Base-by-base conservation (phyloP, 2,113 vertebrate species). In the Struthio camelus region DNA sequence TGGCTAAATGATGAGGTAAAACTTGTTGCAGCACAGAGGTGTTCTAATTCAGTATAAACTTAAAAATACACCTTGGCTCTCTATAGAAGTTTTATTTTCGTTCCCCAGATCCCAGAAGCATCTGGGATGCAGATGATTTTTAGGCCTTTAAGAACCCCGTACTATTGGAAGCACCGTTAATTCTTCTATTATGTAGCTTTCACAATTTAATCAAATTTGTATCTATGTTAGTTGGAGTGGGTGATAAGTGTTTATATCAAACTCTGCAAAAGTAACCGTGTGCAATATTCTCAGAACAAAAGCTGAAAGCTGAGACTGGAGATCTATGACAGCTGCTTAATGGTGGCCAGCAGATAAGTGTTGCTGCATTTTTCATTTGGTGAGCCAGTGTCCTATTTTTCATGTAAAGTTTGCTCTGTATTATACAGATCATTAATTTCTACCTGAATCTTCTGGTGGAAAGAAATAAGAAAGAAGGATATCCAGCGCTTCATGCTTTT, bases 1-100 rank as follows among this genome's bases (percentile, higher is more conserved):
- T 99, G 99, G 99, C 98, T 99, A 48, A 99, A 99, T 1, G 99
- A 99, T 81, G 98, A 99, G 98, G 99, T 99, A 95, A 93, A 48
- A 80, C 16, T 9, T 30, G 28, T 76, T 66, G 75, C 69, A 76
- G 61, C 78, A 15, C 51, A 20, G 36, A 4, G 23, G 25, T n/a
- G 30, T 15, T 15, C 53, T 51, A 1, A 12, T 17, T 46, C 50
- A 53, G 28, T 28, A 9, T 24, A 23, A 50, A 14, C 10, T 62
- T 54, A 2, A 50, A 83, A 88, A 38, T 25, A 14, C 9, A 48
- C 42, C 48, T 44, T 62, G 9, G 2, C 25, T n/a, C 27, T 36
- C 25, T 32, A 9, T 15, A 18, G 58, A 32, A 72, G 79, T 11
- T 50, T 25, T 16, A 22, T 44, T 30, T 24, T 36, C 59, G 17